Evolutionary conservation across 2,888 invertebrate species (phyloP).

Genomic region (Sthenelais limicola): DNA sequence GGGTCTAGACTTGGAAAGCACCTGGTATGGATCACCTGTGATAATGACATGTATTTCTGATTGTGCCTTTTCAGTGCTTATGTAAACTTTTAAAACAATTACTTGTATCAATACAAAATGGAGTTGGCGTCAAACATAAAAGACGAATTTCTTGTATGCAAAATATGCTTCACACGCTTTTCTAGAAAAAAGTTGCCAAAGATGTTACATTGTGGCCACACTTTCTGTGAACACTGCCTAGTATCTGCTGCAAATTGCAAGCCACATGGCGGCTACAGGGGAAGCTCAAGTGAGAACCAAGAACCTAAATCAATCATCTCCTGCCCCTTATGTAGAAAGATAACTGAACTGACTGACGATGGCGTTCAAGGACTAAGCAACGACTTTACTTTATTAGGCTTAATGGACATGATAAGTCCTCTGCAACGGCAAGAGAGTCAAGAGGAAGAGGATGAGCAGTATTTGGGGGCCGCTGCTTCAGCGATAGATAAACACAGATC

Average conservation of each 20-base stretch:
- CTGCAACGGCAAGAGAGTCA: neutral
- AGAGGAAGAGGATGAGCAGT: too few relatives aligned
- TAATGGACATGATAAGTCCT: constrained; percentile 46
- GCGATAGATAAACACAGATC: neutral
- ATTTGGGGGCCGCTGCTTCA: neutral
- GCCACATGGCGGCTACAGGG: neutral
- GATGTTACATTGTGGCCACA: constrained; percentile 45
- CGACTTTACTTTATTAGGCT: constrained; percentile 43
- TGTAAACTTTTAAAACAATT: too few relatives aligned
- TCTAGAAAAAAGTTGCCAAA: constrained; percentile 42
- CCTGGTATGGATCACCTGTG: too few relatives aligned
- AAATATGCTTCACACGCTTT: constrained; percentile 41
- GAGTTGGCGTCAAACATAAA: too few relatives aligned
- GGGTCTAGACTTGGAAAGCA: too few relatives aligned
- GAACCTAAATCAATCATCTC: neutral
- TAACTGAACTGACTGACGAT: constrained; percentile 29
- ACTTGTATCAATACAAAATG: too few relatives aligned
- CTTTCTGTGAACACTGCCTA: constrained; percentile 48
- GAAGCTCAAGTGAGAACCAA: neutral
- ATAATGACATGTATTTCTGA: too few relatives aligned
- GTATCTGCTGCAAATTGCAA: neutral
- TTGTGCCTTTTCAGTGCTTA: too few relatives aligned
- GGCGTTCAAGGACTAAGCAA: constrained; percentile 42
- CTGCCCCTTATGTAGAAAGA: constrained; percentile 45
- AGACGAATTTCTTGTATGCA: too few relatives aligned